Conservation (phyloP, 2,888 invertebrate species). For the Troides oblongomaculatus region DNA sequence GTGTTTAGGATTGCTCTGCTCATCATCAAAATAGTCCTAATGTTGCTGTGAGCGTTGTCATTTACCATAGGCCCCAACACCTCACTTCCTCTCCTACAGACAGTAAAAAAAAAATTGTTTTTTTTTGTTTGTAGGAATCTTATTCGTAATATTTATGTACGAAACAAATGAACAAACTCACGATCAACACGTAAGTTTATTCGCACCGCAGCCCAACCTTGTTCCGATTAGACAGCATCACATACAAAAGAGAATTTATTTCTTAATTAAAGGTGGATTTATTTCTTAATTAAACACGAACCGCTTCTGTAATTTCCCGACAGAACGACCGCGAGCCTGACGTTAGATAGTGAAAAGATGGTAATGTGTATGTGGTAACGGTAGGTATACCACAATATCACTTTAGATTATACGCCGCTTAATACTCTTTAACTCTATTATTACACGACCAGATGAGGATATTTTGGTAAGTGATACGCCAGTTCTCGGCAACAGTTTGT, state of each 20-base stretch:
- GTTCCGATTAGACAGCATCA: conserved; percentile 28
- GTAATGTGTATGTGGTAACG: conserved; percentile 7
- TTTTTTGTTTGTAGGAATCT: not conserved
- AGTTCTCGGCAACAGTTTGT: not conserved
- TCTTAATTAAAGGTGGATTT: conserved; percentile 31
- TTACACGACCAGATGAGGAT: not conserved
- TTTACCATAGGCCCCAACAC: too few relatives aligned
- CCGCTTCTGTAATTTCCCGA: conserved; percentile 25
- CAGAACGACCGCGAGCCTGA: conserved; percentile 21
- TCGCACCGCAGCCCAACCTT: conserved; percentile 24
- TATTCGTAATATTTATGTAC: conserved; percentile 1
- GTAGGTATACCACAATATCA: not conserved
- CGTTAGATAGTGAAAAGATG: conserved; percentile 22
- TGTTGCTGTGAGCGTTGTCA: too few relatives aligned
- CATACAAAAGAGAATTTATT: conserved; percentile 31
- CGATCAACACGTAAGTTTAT: conserved; percentile 22
- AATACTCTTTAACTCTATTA: not conserved
- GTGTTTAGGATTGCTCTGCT: too few relatives aligned
- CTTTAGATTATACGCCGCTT: not conserved
- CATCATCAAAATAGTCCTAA: too few relatives aligned
- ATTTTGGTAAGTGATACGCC: not conserved
- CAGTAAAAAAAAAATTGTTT: too few relatives aligned
- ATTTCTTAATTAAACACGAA: conserved; percentile 30
- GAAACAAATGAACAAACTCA: conserved; percentile 13
- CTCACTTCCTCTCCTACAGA: too few relatives aligned